Percentiles rank a stretch among this genome's conserved stretches.
Conservation (phyloP, 2,113 vertebrate genomes). For the Oenanthe oenanthe region DNA sequence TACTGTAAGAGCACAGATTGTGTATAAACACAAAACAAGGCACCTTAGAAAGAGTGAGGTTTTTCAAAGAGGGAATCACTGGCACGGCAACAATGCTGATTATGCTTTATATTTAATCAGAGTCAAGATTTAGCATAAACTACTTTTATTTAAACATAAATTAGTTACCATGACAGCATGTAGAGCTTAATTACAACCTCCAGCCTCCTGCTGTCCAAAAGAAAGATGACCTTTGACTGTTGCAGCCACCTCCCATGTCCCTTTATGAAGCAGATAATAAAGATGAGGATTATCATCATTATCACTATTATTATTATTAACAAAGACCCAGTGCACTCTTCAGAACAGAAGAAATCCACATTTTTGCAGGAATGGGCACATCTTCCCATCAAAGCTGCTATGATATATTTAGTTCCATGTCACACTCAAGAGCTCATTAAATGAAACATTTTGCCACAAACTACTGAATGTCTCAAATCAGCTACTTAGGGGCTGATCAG, state of each 20-base stretch:
- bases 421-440: background rate
- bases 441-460: background rate
- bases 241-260: background rate
- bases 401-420: background rate
- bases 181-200: background rate
- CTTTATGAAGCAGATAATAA: background rate
- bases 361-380: rapidly evolving
- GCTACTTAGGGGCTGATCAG: background rate
- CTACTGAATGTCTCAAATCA: background rate
- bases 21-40: background rate
- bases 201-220: background rate
- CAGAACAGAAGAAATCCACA: background rate
- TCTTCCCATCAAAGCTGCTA: background rate
- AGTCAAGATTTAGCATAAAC: background rate
- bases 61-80: background rate
- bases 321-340: background rate
- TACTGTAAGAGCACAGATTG: background rate
- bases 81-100: background rate
- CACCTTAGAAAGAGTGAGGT: background rate
- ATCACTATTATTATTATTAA: background rate
- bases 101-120: background rate
- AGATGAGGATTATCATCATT: background rate
- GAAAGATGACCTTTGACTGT: background rate
- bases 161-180: background rate
- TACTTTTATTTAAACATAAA: background rate